Conservation (phyloP, 2,113 vertebrate genomes). For the Mastomys coucha region DNA sequence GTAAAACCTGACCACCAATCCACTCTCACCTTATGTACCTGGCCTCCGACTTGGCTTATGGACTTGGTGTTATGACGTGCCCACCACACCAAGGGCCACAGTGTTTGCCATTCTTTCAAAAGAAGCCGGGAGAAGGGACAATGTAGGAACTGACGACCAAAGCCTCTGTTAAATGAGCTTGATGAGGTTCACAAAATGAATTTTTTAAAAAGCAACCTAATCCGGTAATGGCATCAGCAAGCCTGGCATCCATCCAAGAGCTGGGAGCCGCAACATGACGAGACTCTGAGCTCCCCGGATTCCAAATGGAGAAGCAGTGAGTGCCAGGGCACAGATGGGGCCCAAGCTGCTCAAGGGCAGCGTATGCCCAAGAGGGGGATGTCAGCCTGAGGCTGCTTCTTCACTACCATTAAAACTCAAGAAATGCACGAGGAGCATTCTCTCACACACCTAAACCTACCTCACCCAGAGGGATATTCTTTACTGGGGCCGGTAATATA, state of each 20-base stretch:
- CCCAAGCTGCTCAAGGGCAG: conserved; percentile 67
- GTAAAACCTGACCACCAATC: not conserved
- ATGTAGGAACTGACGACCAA: conserved; percentile 64
- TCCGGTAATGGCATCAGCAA: conserved; percentile 74
- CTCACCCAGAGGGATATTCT: not conserved
- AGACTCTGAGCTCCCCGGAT: conserved; percentile 68
- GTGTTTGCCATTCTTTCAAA: not conserved
- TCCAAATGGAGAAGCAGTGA: conserved; percentile 53
- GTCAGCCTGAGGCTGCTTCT: conserved; percentile 43
- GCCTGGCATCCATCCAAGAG: conserved; percentile 73
- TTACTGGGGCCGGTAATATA: not conserved
- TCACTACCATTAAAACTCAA: conserved; percentile 71
- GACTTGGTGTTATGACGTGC: not conserved
- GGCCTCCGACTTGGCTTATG: not conserved
- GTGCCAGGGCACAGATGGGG: conserved; percentile 75
- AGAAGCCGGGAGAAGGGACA: conserved; percentile 34
- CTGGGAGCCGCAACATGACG: conserved; percentile 67
- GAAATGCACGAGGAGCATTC: conserved; percentile 60
- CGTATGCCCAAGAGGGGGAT: not conserved
- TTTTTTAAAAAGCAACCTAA: conserved; percentile 80
- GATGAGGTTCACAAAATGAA: conserved; percentile 82
- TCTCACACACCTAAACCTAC: not conserved
- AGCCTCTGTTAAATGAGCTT: conserved; percentile 72
- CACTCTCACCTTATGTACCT: not conserved
- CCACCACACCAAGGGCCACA: not conserved